Evolutionary conservation across 2,888 invertebrate genomes (phyloP), one percentile per base, ranked within the genome.

Genomic region (Polydrusus pterygomalis): DNA sequence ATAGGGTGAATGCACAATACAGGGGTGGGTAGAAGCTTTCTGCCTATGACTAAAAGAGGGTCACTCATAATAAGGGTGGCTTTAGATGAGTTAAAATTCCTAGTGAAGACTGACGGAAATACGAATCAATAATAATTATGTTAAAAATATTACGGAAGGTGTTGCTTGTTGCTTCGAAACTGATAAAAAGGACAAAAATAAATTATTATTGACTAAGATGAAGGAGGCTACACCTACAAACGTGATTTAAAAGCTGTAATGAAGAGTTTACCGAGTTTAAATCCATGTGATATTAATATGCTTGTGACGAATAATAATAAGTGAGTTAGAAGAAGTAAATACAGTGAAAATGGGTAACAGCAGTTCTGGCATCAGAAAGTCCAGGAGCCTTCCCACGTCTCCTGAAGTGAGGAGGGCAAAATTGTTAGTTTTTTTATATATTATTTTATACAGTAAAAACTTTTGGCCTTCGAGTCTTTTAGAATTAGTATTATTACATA

Each of bases 381-480:
- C 91, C 62, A 89, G 94, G 85, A 95, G 95, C 87, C 89, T 95
- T 85, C 95, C 95, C 77, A 95, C 94, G 80, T 95, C 95, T 71
- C 94, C 86, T 34, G 86, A 85, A 84, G 84, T 85, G 45, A 84
- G 87, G 80, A 86, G 84, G 76, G 81, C 82, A 13, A 81, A 82
- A 78, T 79, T 79, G 81, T 81, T 80, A 80, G 77, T 78, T 38
- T 38, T 56, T 56, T 18, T 63, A 11, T 17, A 18, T 43, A 45
- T 25, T 25, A n/a, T 43, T 43, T 43, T 43, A n/a, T 43, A n/a
- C n/a, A n/a, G n/a, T n/a, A n/a, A n/a, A n/a, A n/a, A n/a, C n/a
- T n/a, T n/a, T n/a, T n/a, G n/a, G n/a, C n/a, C n/a, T n/a, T n/a
- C n/a, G n/a, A n/a, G n/a, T n/a, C n/a, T n/a, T n/a, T n/a, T n/a